Percentiles rank a stretch among this genome's conserved stretches.
These are phyloP conservation scores for Columbina picui DNA, from an alignment of 2,113 vertebrate species.

Conservation along the genomic window DNA sequence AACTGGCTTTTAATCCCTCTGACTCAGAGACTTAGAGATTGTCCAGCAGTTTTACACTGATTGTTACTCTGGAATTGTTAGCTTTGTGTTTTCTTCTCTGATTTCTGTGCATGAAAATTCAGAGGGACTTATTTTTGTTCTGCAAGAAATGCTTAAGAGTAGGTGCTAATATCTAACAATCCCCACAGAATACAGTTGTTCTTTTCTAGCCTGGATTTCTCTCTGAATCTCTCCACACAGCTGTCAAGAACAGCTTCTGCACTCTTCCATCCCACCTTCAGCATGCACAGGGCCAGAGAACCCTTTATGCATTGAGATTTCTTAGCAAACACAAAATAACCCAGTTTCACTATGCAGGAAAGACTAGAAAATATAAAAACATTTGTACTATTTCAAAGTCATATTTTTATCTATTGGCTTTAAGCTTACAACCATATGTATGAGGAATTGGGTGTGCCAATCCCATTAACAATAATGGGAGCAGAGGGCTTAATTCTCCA, in stretches of 20 bases:
- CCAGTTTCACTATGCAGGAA: not conserved
- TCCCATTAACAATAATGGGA: constrained; percentile 45
- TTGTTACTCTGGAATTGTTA: not conserved
- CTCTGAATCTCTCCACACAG: not conserved
- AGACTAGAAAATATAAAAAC: constrained; percentile 25
- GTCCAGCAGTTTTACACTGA: not conserved
- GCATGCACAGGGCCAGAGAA: not conserved
- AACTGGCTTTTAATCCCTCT: not conserved
- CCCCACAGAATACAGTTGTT: not conserved
- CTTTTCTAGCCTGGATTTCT: not conserved
- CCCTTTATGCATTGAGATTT: not conserved
- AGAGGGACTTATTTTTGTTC: not conserved
- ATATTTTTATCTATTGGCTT: constrained; percentile 28
- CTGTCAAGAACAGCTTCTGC: not conserved
- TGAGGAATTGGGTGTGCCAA: constrained; percentile 49
- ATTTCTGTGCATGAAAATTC: not conserved
- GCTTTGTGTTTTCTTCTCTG: not conserved
- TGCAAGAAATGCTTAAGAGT: not conserved
- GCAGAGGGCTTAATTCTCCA: constrained; percentile 52
- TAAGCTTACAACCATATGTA: constrained; percentile 9
- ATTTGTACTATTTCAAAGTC: constrained; percentile 24
- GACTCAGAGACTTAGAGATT: constrained; percentile 11
- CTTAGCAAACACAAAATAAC: not conserved
- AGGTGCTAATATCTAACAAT: not conserved
- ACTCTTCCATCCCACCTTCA: not conserved